Percentiles rank a stretch among this genome's conserved stretches.
phyloP scores from a whole-genome alignment of 1,140 invertebrate genomes.

The Acromyrmex heyeri region DNA sequence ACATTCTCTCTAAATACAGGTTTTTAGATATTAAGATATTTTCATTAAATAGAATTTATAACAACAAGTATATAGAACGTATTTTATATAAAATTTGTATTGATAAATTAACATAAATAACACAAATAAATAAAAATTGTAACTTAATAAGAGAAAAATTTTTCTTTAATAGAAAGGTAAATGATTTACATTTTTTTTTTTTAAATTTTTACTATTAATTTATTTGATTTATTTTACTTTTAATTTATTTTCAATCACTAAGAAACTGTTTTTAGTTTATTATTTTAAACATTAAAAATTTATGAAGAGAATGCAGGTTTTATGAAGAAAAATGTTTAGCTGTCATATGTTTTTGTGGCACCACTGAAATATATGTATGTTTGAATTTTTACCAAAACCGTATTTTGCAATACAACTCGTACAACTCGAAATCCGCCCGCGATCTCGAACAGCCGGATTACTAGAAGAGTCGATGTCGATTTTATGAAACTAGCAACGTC shows the following conservation, averaged over 20 bases:
- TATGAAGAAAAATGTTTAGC: not conserved
- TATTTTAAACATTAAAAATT: not conserved
- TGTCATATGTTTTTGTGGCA: not conserved
- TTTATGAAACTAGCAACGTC: conserved; percentile 67
- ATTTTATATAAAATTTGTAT: conserved; percentile 27
- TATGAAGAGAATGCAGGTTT: not conserved
- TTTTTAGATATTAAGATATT: not conserved
- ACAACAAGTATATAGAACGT: not conserved
- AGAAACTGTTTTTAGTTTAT: not conserved
- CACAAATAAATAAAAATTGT: not conserved
- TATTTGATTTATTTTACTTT: not conserved
- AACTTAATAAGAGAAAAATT: not conserved
- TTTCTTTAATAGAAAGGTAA: not conserved
- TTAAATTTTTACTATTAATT: not conserved
- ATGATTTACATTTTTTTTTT: not conserved
- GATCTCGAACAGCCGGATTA: conserved; percentile 45
- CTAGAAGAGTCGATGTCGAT: conserved; percentile 62
- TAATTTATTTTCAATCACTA: not conserved
- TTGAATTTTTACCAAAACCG: not conserved
- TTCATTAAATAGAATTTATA: not conserved
- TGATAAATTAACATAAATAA: not conserved
- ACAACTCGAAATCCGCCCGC: not conserved
- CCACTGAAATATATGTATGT: not conserved
- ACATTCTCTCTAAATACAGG: not conserved
- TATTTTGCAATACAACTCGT: not conserved